A percentile compares a stretch with the other conserved stretches of the same genome.
phyloP scores from a whole-genome alignment of 2,113 vertebrate species.

The Uropsilus gracilis region DNA sequence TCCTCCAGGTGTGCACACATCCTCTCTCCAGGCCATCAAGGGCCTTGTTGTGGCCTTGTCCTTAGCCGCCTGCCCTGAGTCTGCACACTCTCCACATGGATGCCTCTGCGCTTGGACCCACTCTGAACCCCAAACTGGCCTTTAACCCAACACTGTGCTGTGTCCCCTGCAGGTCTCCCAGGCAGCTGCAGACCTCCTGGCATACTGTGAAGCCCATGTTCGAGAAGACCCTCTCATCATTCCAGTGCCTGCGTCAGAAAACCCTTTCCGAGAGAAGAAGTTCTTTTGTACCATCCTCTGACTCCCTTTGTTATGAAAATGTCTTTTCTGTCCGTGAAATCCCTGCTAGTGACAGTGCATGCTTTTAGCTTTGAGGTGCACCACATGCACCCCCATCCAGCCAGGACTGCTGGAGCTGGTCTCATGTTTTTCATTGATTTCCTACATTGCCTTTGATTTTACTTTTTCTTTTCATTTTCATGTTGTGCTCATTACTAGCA shows the following conservation, averaged over 20 bases:
- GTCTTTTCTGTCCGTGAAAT: constrained; percentile 35
- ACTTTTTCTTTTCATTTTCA: not conserved
- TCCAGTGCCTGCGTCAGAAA: constrained; percentile 97
- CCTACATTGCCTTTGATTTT: not conserved
- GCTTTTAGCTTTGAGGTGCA: constrained; percentile 62
- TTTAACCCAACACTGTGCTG: not conserved
- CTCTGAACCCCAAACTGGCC: not conserved
- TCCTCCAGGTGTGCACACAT: not conserved
- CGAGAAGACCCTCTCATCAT: constrained; percentile 97
- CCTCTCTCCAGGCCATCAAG: not conserved
- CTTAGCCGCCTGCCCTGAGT: not conserved
- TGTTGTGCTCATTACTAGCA: not conserved
- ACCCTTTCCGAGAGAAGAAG: constrained; percentile 99
- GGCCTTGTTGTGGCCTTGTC: accelerated
- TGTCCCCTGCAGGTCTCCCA: constrained; percentile 92
- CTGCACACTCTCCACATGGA: not conserved
- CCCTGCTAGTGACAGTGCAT: constrained; percentile 77
- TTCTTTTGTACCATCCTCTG: constrained; percentile 98
- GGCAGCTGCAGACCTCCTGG: constrained; percentile 97
- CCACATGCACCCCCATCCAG: accelerated
- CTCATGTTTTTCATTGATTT: not conserved
- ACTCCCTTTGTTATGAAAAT: constrained; percentile 78
- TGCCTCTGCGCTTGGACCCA: accelerated
- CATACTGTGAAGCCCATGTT: constrained; percentile 96
- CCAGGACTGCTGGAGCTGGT: accelerated